Percentiles rank a stretch among this genome's conserved stretches.
phyloP scores from a whole-genome alignment of 2,113 vertebrate species.

The Ciconia maguari region DNA sequence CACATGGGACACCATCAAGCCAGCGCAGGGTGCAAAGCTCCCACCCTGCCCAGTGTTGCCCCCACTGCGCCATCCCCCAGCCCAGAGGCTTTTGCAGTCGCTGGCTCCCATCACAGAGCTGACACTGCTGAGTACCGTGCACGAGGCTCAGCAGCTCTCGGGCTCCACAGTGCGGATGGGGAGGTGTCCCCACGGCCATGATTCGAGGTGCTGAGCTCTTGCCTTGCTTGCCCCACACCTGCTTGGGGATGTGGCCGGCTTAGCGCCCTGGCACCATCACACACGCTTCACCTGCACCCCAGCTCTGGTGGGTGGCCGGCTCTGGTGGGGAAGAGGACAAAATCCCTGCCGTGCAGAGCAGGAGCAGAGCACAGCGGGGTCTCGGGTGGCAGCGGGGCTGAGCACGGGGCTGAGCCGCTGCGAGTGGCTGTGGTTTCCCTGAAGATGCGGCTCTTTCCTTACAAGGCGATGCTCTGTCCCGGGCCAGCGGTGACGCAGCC shows the following conservation, averaged over 20 bases:
- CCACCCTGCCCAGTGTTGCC: not conserved
- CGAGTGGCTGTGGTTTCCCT: not conserved
- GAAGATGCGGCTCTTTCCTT: not conserved
- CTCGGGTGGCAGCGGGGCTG: not conserved
- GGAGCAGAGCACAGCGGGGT: not conserved
- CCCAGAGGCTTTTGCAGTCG: accelerated
- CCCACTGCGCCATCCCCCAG: not conserved
- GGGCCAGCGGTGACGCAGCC: not conserved
- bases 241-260: accelerated
- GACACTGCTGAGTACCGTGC: accelerated
- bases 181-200: accelerated
- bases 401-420: not conserved
- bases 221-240: not conserved
- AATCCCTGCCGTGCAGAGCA: not conserved
- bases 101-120: not conserved
- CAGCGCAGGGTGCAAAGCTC: not conserved
- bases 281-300: too few species aligned
- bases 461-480: not conserved
- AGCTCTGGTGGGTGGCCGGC: not conserved
- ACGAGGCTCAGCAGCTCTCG: accelerated
- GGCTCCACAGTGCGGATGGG: accelerated
- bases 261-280: not conserved
- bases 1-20: not conserved
- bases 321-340: not conserved
- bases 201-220: not conserved